Conservation (phyloP, 2,888 invertebrate genomes). For the Dicyrtoma fusca region DNA sequence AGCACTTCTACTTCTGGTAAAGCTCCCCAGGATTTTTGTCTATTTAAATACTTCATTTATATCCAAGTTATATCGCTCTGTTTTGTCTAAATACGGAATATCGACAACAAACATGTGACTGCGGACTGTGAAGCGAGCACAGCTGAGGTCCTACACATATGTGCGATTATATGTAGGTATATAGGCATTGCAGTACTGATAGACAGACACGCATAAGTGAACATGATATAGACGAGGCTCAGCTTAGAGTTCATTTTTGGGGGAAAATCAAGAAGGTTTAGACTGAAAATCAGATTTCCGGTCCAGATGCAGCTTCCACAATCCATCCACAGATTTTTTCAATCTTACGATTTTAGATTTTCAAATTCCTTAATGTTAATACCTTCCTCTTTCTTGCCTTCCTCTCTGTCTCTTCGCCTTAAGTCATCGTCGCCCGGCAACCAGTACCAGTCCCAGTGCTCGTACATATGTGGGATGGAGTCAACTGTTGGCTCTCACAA, state of each 20-base stretch:
- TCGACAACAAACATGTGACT: no score
- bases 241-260: slow-evolving; percentile 45
- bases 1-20: no score
- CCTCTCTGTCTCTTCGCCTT: no score
- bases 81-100: no score
- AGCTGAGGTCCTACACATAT: not conserved
- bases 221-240: slow-evolving; percentile 28
- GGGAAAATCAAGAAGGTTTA: slow-evolving; percentile 54
- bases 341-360: slow-evolving; percentile 12
- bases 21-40: not conserved
- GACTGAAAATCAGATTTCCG: slow-evolving; percentile 56
- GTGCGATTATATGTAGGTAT: not conserved
- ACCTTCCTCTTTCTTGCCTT: slow-evolving; percentile 19
- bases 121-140: not conserved
- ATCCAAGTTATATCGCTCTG: no score
- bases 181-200: not conserved
- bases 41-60: no score
- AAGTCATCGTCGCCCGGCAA: no score
- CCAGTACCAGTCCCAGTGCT: no score
- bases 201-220: slow-evolving; percentile 4
- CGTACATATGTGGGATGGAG: no score
- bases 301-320: slow-evolving; percentile 49
- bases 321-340: slow-evolving; percentile 27
- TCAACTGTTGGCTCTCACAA: not conserved
- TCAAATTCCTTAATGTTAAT: slow-evolving; percentile 24